Conservation (phyloP, 1,140 invertebrate genomes). For the Aphaenogaster rudis region DNA sequence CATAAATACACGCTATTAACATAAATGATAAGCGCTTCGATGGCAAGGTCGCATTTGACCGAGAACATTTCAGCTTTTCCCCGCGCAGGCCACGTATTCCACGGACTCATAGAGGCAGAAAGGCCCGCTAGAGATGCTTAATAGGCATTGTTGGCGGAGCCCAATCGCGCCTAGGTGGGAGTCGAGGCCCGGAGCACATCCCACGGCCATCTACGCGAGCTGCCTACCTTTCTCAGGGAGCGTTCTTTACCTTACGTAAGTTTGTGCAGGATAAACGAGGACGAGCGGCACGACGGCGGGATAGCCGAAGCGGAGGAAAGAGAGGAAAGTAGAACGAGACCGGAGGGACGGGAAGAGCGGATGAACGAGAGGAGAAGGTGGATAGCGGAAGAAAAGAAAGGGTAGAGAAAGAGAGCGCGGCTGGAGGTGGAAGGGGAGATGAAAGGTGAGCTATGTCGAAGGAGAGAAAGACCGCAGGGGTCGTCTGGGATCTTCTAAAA, state of each 20-base stretch:
- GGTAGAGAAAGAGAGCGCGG: conserved; percentile 6
- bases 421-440: background rate
- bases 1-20: background rate
- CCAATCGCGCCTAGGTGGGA: conserved; percentile 79
- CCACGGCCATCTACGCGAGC: conserved; percentile 84
- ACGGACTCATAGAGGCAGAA: conserved; percentile 41
- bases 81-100: conserved; percentile 24
- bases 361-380: conserved; percentile 55
- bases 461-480: conserved; percentile 73
- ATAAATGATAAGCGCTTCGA: conserved; percentile 9
- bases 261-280: conserved; percentile 40
- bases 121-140: conserved; percentile 70
- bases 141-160: conserved; percentile 82
- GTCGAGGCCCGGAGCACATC: conserved; percentile 83
- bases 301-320: conserved; percentile 44
- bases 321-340: conserved; percentile 32
- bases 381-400: conserved; percentile 57
- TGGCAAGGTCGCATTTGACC: conserved; percentile 30
- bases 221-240: conserved; percentile 82
- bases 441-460: conserved; percentile 61
- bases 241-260: conserved; percentile 74
- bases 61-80: conserved; percentile 15
- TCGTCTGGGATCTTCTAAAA: conserved; percentile 81
- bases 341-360: conserved; percentile 61
- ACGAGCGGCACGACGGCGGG: conserved; percentile 18